Base-by-base conservation (phyloP, 2,888 invertebrate species). In the Eilema depressum region DNA sequence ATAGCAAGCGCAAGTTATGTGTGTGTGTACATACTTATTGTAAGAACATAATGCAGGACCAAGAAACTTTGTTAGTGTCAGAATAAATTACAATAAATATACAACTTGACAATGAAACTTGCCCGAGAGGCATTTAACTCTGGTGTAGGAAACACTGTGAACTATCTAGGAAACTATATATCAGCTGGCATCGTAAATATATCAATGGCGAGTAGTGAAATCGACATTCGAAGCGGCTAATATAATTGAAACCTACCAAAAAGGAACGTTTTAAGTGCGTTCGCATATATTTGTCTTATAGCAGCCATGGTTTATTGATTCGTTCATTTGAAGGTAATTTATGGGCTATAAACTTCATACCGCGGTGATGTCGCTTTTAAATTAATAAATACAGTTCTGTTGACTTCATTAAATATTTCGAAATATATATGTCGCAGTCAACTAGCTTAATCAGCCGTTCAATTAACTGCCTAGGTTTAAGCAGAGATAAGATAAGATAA, bases 61-160 rank as follows among this genome's bases (percentile, higher is more conserved):
- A 75, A 79, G 78, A 76, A 79, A 84, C 83, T 84, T 84, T 83
- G 85, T 84, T 74, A 83, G 81, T 82, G 84, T 85, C 77, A 68
- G 87, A 85, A 89, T 89, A 90, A 85, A 89, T 90, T 88, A 88
- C 85, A 88, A 85, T 89, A 86, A 84, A 87, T 87, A 89, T 88
- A 87, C 85, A 79, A 84, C 77, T 84, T 82, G 85, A 86, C 86
- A 88, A 86, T 86, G 84, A 85, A 86, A 83, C 76, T 83, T 82
- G 80, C 76, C 79, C 66, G 77, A 73, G 77, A 79, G 69, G 79
- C 79, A 81, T 75, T 84, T 80, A 81, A 80, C 75, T 63, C 76
- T 71, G 71, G 74, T 79, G 75, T 74, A 72, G 73, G 82, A 81
- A 83, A 80, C 72, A 61, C 66, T 76, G 76, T 76, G 81, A 79